Conservation (phyloP, 2,797 vertebrate genomes). For the Hippopotamyrus pictus region DNA sequence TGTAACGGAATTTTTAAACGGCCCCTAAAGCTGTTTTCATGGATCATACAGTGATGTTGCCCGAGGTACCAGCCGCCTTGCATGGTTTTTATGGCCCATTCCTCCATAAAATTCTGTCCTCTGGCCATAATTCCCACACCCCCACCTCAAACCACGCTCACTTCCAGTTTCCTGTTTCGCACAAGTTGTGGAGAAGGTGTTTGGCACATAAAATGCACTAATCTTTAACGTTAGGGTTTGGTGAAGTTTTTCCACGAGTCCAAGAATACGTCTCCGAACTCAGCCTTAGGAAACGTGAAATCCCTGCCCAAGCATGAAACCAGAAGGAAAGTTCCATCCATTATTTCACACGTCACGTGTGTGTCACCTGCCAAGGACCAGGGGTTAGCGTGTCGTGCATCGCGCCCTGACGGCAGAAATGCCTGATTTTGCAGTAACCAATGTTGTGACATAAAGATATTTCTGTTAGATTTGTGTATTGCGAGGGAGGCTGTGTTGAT, state of each 20-base stretch:
- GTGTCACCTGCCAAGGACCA: slow-evolving; percentile 39
- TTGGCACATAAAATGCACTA: slow-evolving; percentile 75
- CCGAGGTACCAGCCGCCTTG: background rate
- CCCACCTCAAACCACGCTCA: background rate
- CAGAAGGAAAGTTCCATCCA: slow-evolving; percentile 58
- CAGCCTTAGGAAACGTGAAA: slow-evolving; percentile 60
- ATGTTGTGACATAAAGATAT: slow-evolving; percentile 55
- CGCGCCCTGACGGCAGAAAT: no score
- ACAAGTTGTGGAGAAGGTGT: background rate
- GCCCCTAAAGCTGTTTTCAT: background rate
- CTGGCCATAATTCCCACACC: background rate
- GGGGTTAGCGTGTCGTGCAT: background rate
- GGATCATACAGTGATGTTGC: background rate
- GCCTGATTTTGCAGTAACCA: background rate
- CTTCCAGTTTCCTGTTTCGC: background rate
- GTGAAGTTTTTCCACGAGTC: slow-evolving; percentile 59
- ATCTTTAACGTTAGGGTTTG: slow-evolving; percentile 63
- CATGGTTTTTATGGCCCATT: background rate
- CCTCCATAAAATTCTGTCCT: background rate
- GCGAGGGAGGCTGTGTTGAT: slow-evolving; percentile 68
- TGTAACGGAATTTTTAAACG: background rate
- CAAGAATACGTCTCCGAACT: slow-evolving; percentile 76
- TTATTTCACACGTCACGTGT: slow-evolving; percentile 29
- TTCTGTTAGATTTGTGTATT: slow-evolving; percentile 60
- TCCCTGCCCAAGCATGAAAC: slow-evolving; percentile 66